phyloP scores from a whole-genome alignment of 2,888 invertebrate genomes.

The Omphaloscelis lunosa region DNA sequence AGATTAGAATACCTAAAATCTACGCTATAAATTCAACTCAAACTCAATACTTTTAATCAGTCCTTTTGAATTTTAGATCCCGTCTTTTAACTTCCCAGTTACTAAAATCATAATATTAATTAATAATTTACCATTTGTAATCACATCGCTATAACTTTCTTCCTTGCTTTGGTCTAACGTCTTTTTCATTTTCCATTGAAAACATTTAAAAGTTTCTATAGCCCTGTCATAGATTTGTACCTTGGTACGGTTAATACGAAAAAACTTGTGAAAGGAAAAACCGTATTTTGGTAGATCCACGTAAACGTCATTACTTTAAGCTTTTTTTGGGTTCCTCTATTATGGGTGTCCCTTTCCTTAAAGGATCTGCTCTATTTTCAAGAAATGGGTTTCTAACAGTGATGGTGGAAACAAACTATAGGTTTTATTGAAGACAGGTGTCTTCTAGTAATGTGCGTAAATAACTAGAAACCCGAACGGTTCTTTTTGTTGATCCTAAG shows the following conservation, averaged over 20 bases:
- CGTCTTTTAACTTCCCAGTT: background rate
- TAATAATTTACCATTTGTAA: constrained; percentile 15
- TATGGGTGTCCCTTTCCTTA: constrained; percentile 44
- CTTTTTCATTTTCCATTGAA: constrained; percentile 1
- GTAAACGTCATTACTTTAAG: constrained; percentile 63
- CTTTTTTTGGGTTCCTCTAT: constrained; percentile 53
- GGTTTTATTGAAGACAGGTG: constrained; percentile 39
- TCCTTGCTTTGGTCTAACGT: background rate
- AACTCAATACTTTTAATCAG: background rate
- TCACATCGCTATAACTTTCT: background rate
- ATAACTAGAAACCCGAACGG: background rate
- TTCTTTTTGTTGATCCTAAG: background rate
- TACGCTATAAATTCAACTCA: background rate
- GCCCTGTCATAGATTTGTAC: constrained; percentile 19
- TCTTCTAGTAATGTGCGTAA: constrained; percentile 15
- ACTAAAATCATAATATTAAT: constrained; percentile 10
- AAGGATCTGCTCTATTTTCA: constrained; percentile 37
- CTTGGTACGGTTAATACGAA: constrained; percentile 14
- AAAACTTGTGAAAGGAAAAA: constrained; percentile 37
- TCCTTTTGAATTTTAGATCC: constrained; percentile 18
- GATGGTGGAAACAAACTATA: constrained; percentile 26
- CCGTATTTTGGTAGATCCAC: constrained; percentile 41
- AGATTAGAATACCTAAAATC: background rate
- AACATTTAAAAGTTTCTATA: constrained; percentile 16
- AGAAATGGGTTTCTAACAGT: constrained; percentile 38